Percentiles rank a stretch among this genome's conserved stretches.
phyloP scores from a whole-genome alignment of 2,888 invertebrate species.

The Stegana nigrithorax region DNA sequence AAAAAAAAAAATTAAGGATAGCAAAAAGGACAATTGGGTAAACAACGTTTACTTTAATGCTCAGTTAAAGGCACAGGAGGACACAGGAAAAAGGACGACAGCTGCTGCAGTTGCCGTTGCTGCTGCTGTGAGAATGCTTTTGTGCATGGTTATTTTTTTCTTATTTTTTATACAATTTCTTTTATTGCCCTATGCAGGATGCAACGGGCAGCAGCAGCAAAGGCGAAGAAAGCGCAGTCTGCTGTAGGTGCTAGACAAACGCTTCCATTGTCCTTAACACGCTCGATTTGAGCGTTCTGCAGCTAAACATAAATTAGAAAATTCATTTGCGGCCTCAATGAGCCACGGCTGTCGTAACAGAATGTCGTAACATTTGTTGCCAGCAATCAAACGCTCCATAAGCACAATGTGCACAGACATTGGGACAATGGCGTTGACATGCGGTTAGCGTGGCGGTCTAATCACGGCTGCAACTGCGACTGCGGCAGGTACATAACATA shows the following conservation, averaged over 20 bases:
- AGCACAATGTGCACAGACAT: no score
- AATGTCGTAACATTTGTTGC: no score
- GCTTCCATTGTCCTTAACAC: not conserved
- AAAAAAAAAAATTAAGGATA: not conserved
- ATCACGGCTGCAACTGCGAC: not conserved
- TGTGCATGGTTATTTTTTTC: not conserved
- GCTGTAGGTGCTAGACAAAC: not conserved
- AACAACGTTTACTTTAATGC: not conserved
- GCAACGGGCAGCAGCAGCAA: no score
- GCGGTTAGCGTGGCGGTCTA: not conserved
- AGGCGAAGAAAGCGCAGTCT: not conserved
- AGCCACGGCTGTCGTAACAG: not conserved
- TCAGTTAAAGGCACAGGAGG: no score
- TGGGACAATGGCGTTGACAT: not conserved
- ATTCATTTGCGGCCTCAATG: not conserved
- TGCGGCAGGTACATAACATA: not conserved
- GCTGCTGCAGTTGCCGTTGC: slow-evolving; percentile 7
- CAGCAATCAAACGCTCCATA: no score
- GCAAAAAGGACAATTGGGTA: slow-evolving; percentile 15
- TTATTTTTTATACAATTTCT: not conserved
- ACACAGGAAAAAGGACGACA: slow-evolving; percentile 4
- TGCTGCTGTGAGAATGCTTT: not conserved
- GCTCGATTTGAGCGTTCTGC: no score
- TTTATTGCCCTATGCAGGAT: not conserved
- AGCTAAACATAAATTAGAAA: not conserved